phyloP scores from a whole-genome alignment of 2,888 invertebrate genomes.

The Thereva unica region DNA sequence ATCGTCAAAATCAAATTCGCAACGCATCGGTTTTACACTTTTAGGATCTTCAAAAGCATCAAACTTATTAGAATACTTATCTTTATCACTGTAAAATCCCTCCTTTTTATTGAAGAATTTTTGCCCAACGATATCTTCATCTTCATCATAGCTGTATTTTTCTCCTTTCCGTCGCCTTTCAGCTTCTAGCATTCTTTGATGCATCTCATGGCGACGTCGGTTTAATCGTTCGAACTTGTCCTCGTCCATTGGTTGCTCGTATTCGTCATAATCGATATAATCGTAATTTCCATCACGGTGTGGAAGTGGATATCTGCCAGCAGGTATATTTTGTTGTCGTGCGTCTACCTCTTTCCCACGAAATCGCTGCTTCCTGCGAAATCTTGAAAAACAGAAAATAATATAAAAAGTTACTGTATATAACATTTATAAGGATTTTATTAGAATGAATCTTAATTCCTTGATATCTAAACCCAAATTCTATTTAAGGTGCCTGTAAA shows the following conservation, averaged over 20 bases:
- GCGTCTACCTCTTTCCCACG: slow-evolving; percentile 56
- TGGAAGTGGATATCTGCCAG: slow-evolving; percentile 41
- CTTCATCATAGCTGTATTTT: slow-evolving; percentile 44
- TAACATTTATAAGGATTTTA: no score
- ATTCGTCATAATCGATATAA: slow-evolving; percentile 48
- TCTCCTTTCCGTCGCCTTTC: slow-evolving; percentile 50
- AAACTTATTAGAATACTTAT: slow-evolving; percentile 42
- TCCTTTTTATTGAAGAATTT: slow-evolving; percentile 21
- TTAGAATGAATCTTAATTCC: no score
- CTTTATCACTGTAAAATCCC: slow-evolving; percentile 39
- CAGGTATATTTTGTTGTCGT: slow-evolving; percentile 44
- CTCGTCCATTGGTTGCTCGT: slow-evolving; percentile 50
- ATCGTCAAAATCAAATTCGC: slow-evolving; percentile 51
- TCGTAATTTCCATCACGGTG: slow-evolving; percentile 53
- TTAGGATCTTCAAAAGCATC: slow-evolving; percentile 43
- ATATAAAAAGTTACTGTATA: no score
- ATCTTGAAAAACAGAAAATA: slow-evolving; percentile 45
- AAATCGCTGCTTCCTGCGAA: slow-evolving; percentile 60
- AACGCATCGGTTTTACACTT: slow-evolving; percentile 10
- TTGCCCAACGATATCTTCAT: slow-evolving; percentile 39
- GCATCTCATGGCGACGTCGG: slow-evolving; percentile 56
- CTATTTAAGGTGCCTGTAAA: no score
- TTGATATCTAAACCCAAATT: no score
- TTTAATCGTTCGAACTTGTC: slow-evolving; percentile 57
- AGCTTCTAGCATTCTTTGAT: slow-evolving; percentile 56